A percentile compares a stretch with the other conserved stretches of the same genome.
Evolutionary conservation across 37 sponge, comb jelly and placozoan species (phyloP).

Genomic region (Hexactinellida sp.): DNA sequence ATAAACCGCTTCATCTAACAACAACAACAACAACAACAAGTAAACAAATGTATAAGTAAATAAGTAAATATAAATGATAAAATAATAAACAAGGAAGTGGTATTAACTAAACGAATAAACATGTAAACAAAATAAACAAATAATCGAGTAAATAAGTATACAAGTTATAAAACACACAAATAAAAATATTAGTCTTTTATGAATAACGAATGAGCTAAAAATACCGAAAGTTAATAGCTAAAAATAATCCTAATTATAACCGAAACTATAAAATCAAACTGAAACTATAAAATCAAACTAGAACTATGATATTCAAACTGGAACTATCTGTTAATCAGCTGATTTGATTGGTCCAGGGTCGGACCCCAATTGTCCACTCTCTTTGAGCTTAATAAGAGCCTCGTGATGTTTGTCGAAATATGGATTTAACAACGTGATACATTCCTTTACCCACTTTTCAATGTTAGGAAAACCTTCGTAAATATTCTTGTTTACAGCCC

Average conservation of each 20-base stretch:
- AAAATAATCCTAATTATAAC: no score
- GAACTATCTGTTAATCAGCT: background rate
- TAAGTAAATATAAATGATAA: no score
- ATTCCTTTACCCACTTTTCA: slow-evolving; percentile 38
- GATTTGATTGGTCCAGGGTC: background rate
- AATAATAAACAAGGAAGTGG: no score
- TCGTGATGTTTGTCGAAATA: slow-evolving; percentile 32
- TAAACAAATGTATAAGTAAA: no score
- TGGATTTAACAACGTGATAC: slow-evolving; percentile 27
- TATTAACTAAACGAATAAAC: no score
- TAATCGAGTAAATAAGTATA: no score
- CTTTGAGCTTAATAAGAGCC: background rate
- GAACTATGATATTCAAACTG: background rate
- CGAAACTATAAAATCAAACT: background rate
- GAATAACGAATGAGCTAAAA: no score
- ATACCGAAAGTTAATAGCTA: no score
- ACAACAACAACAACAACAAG: no score
- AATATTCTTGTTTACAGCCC: slow-evolving; percentile 24
- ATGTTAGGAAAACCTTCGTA: slow-evolving; percentile 41
- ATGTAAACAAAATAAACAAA: no score
- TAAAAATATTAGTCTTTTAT: no score
- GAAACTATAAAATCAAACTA: background rate
- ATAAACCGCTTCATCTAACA: background rate
- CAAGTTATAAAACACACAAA: no score
- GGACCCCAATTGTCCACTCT: background rate